Base-by-base conservation (phyloP, 2,113 vertebrate species). In the Bostrychus sinensis region DNA sequence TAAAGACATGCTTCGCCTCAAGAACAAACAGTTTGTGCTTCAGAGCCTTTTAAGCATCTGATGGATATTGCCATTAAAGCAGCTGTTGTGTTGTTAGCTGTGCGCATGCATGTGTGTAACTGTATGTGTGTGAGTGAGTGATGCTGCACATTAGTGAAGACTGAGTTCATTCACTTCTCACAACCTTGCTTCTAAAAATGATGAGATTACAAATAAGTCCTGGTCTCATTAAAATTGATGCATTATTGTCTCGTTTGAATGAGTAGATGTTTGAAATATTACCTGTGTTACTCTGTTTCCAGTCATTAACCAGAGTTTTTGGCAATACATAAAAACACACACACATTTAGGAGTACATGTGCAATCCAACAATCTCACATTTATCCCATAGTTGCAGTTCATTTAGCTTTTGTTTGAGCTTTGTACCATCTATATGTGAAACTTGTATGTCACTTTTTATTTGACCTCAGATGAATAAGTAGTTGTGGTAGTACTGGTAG, bases 21-120 rank as follows among this genome's bases (percentile, higher is more conserved):
- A 66, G 20, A 70, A 57, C 61, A 61, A 74, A 66, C 74, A 66
- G 59, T 81, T 62, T 82, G 76, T 46, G 50, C 78, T 81, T 66
- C 62, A 66, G 66, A 78, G 70, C 76, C 65, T 77, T 81, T 84
- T 66, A 81, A 50, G 62, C 62, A 53, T 38, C 72, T 83, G 80
- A 86, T 79, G 81, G 74, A 83, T 85, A 61, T 74, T 70, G 65
- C 78, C 77, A 81, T 82, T 78, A 75, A 70, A 74, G 14, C 22
- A 50, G 37, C 38, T 34, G 48, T 62, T 10, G 5, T 55, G 19
- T 41, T 23, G 43, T 25, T 3, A 5, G 28, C 7, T 36, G 38
- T 62, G 23, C 28, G 10, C 20, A 12, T 30, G n/a, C n/a, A 7
- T 43, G 28, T 38, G 5, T 30, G 8, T 17, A 46, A 51, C 22